Percentiles rank a stretch among this genome's conserved stretches.
Evolutionary conservation across 2,888 invertebrate genomes (phyloP).

Genomic region (Clistopyga incitator): DNA sequence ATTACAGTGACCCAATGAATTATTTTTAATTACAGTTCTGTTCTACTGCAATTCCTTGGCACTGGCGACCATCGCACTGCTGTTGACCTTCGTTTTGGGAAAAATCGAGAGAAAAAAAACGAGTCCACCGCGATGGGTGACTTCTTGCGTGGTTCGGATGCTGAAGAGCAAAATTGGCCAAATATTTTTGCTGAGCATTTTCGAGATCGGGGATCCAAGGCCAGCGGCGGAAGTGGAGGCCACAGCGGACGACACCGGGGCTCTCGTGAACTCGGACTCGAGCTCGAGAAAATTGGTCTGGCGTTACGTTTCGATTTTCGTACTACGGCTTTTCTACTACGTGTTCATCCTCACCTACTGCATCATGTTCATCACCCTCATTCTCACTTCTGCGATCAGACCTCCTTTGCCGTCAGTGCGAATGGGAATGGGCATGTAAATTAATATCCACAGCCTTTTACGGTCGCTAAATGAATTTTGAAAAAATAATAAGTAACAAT

Average conservation of each 20-base stretch:
- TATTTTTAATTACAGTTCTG: conserved; percentile 71
- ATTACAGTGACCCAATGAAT: neutral
- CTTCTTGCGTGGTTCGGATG: conserved; percentile 66
- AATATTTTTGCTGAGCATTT: conserved; percentile 74
- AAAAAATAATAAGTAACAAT: too few relatives aligned
- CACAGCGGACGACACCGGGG: conserved; percentile 73
- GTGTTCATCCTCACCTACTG: conserved; percentile 72
- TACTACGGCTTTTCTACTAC: conserved; percentile 77
- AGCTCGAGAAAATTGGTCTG: conserved; percentile 71
- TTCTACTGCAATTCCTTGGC: conserved; percentile 78
- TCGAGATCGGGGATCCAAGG: conserved; percentile 75
- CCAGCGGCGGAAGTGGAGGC: conserved; percentile 75
- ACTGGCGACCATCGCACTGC: conserved; percentile 70
- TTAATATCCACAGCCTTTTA: neutral
- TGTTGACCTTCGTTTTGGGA: conserved; percentile 69
- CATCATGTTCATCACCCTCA: conserved; percentile 70
- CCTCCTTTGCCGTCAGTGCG: too few relatives aligned
- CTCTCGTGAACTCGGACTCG: conserved; percentile 68
- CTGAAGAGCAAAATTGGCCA: conserved; percentile 77
- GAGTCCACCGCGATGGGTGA: conserved; percentile 75
- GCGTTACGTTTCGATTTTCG: conserved; percentile 74
- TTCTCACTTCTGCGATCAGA: conserved; percentile 51
- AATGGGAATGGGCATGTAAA: neutral
- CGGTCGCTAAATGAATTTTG: too few relatives aligned
- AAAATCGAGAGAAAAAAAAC: conserved; percentile 69